These are phyloP conservation scores for Stratiomys singularior DNA, from an alignment of 2,888 invertebrate species.

Conservation along the genomic window DNA sequence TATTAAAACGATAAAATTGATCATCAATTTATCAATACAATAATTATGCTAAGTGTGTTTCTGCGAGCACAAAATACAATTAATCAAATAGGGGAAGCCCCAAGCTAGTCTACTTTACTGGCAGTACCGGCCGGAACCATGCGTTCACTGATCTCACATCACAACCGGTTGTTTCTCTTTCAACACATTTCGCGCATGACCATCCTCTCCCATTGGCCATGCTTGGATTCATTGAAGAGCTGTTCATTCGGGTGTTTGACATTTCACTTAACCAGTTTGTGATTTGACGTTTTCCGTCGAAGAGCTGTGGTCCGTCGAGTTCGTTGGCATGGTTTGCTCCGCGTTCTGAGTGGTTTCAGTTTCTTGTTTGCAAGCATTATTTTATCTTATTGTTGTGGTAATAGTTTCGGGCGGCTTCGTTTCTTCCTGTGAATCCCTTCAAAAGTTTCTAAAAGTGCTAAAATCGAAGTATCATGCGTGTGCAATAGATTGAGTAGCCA, in stretches of 20 bases:
- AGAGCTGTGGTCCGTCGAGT: not conserved
- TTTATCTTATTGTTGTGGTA: no score
- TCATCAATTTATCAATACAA: no score
- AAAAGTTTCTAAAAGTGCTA: no score
- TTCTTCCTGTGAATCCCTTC: no score
- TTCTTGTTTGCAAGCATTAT: not conserved
- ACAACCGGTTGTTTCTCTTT: slow-evolving; percentile 14
- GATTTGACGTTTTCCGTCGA: not conserved
- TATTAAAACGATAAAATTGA: no score
- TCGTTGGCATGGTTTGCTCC: not conserved
- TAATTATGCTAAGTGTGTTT: no score
- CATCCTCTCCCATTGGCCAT: not conserved
- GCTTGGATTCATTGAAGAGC: not conserved
- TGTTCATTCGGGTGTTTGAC: not conserved
- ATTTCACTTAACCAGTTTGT: slow-evolving; percentile 9
- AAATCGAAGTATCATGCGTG: no score
- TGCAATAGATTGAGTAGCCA: no score
- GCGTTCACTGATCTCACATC: not conserved
- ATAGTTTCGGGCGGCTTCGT: no score
- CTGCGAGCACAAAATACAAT: no score
- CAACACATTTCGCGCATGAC: not conserved
- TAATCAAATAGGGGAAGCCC: no score
- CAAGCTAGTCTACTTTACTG: not conserved
- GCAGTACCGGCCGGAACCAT: slow-evolving; percentile 33
- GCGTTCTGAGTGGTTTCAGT: not conserved